Evolutionary conservation across 2,888 invertebrate genomes (phyloP).

Genomic region (Cephus pygmeus): DNA sequence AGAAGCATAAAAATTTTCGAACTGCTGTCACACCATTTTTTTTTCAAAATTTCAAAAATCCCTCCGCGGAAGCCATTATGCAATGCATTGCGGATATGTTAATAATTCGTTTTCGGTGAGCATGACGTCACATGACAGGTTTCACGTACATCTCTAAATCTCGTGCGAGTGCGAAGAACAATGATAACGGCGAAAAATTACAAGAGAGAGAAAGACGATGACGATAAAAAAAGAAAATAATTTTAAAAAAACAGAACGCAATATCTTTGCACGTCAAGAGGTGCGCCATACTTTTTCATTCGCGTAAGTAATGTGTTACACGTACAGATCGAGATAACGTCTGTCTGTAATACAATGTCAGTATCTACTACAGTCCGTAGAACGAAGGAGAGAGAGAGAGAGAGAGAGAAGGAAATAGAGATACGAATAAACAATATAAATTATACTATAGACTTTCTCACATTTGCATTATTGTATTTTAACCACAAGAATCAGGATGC

Average conservation of each 20-base stretch:
- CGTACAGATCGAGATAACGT: not conserved
- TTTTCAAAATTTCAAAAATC: too few relatives aligned
- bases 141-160: not conserved
- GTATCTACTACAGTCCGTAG: not conserved
- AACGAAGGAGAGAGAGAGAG: not conserved
- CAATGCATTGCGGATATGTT: too few relatives aligned
- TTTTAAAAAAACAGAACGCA: not conserved
- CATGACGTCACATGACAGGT: not conserved
- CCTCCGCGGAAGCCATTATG: too few relatives aligned
- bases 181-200: too few relatives aligned
- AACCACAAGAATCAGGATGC: not conserved
- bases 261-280: not conserved
- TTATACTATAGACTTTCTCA: not conserved
- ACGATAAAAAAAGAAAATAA: not conserved
- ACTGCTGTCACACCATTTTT: too few relatives aligned
- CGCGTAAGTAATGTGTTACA: not conserved
- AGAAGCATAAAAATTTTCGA: too few relatives aligned
- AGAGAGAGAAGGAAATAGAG: too few relatives aligned
- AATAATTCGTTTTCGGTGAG: not conserved
- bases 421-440: not conserved
- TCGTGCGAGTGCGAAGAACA: too few relatives aligned
- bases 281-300: not conserved
- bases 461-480: not conserved
- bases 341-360: not conserved
- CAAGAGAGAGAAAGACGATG: not conserved